phyloP scores from a whole-genome alignment of 2,797 vertebrate genomes.

The Bryconaethiops microstoma region DNA sequence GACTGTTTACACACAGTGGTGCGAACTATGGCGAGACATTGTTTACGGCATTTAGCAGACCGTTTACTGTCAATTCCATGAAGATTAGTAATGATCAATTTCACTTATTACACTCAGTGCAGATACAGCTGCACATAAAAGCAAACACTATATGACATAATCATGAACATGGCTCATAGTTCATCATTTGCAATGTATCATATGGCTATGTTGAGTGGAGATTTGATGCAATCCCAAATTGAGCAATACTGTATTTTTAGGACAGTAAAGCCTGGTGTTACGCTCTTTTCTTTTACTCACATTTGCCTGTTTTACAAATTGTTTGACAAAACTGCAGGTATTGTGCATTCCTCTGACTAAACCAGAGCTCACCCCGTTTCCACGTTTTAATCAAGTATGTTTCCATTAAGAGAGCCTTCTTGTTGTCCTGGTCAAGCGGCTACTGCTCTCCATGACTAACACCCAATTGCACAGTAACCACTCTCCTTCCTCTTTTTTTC shows the following conservation, averaged over 20 bases:
- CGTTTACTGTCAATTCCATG: not conserved
- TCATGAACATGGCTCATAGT: not conserved
- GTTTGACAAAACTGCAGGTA: not conserved
- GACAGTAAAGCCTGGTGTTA: not conserved
- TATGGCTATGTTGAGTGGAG: not conserved
- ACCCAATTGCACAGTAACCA: conserved; percentile 19
- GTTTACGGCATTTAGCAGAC: too few relatives aligned
- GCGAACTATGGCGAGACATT: not conserved
- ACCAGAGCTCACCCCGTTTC: not conserved
- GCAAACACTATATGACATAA: conserved; percentile 6
- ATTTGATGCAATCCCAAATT: conserved; percentile 32
- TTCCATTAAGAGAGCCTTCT: not conserved
- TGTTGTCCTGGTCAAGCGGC: conserved; percentile 5
- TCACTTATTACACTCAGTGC: not conserved
- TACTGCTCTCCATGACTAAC: conserved; percentile 35
- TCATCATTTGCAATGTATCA: conserved; percentile 4
- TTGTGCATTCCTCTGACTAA: not conserved
- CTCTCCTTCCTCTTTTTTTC: conserved; percentile 80
- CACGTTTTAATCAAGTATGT: not conserved
- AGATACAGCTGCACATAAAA: not conserved
- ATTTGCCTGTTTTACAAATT: not conserved
- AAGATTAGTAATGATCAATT: not conserved
- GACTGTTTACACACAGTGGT: not conserved
- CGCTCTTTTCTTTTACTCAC: not conserved
- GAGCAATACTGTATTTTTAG: conserved; percentile 47